Conservation (phyloP, 2,888 invertebrate genomes). For the Dryomyza anilis region DNA sequence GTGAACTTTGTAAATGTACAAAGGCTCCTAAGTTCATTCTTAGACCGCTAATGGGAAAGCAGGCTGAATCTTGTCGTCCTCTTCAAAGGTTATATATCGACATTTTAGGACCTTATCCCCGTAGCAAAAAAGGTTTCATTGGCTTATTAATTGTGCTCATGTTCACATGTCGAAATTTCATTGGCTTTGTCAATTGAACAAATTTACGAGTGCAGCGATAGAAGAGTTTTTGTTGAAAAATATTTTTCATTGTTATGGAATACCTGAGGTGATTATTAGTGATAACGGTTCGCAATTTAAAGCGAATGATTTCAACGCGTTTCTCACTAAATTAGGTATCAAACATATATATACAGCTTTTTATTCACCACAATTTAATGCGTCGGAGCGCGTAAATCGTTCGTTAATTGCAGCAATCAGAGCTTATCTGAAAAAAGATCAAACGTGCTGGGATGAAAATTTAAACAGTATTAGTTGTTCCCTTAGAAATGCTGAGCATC, state of each 20-base stretch:
- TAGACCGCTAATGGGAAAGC: neutral
- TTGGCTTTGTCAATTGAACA: neutral
- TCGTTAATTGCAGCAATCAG: slow-evolving; percentile 44
- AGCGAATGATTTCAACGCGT: neutral
- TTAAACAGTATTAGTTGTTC: slow-evolving; percentile 27
- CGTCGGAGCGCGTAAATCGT: slow-evolving; percentile 47
- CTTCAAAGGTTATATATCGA: slow-evolving; percentile 14
- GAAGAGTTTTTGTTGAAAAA: neutral
- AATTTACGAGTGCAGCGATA: neutral
- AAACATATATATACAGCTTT: slow-evolving; percentile 34
- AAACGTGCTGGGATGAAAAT: slow-evolving; percentile 27
- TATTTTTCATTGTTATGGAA: neutral
- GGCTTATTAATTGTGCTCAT: neutral
- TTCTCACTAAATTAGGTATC: slow-evolving; percentile 27
- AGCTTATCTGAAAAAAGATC: slow-evolving; percentile 27
- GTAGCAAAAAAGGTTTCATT: neutral
- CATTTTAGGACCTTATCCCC: slow-evolving; percentile 1
- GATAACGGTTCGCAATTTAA: neutral
- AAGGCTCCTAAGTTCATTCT: neutral
- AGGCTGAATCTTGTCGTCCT: neutral
- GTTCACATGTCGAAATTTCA: too few relatives aligned
- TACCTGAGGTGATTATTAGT: neutral
- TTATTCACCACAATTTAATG: slow-evolving; percentile 50
- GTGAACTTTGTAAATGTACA: neutral
- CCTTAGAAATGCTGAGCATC: slow-evolving; percentile 22